Percentiles rank a stretch among this genome's conserved stretches.
phyloP scores from a whole-genome alignment of 1,140 invertebrate species.

The Periplaneta americana region DNA sequence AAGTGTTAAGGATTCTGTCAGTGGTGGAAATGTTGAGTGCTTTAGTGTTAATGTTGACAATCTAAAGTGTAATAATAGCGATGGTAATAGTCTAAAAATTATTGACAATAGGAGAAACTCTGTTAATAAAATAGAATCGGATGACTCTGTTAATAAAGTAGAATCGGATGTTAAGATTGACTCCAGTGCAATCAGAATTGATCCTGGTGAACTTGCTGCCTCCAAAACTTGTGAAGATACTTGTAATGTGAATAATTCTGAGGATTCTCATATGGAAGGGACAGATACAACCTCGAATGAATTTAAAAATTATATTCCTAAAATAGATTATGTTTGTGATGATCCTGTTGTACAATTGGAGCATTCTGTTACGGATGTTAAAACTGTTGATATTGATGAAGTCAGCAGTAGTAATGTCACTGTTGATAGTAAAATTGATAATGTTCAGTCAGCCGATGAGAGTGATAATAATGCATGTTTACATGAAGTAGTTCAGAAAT shows the following conservation, averaged over 20 bases:
- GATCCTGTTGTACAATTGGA: too few species aligned
- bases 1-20: background rate
- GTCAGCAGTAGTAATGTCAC: background rate
- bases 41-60: background rate
- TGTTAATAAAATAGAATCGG: background rate
- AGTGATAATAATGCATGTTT: background rate
- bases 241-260: too few species aligned
- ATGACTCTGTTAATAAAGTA: background rate
- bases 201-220: too few species aligned
- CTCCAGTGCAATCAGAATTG: background rate
- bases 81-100: too few species aligned
- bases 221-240: too few species aligned
- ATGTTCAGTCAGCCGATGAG: too few species aligned
- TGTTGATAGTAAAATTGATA: background rate
- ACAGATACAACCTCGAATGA: too few species aligned
- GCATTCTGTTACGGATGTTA: too few species aligned
- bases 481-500: too few species aligned
- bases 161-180: background rate
- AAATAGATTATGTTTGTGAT: too few species aligned
- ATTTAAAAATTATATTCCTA: too few species aligned
- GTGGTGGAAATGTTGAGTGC: background rate
- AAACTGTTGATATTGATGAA: background rate
- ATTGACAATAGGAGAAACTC: background rate
- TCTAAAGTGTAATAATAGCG: background rate
- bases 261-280: too few species aligned